A percentile compares a stretch with the other conserved stretches of the same genome.
phyloP scores from a whole-genome alignment of 2,888 invertebrate genomes.

The Nipponacmea schrenckii region DNA sequence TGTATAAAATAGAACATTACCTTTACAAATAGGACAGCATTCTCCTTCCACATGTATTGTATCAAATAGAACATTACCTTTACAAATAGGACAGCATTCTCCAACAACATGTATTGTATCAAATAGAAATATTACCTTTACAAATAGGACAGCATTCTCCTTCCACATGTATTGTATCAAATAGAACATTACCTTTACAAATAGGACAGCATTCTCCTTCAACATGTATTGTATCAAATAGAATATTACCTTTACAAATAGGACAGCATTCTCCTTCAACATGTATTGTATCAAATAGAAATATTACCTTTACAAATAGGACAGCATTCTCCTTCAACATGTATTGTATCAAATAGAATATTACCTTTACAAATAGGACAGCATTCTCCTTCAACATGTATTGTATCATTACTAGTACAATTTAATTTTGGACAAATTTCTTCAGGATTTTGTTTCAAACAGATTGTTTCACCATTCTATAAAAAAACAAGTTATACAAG shows the following conservation, averaged over 20 bases:
- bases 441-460: constrained; percentile 79
- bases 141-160: background rate
- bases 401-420: constrained; percentile 81
- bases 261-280: no score
- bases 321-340: background rate
- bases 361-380: constrained; percentile 90
- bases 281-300: no score
- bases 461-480: constrained; percentile 83
- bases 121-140: background rate
- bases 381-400: constrained; percentile 85
- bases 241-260: no score
- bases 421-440: constrained; percentile 81
- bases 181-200: background rate
- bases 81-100: no score
- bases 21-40: no score
- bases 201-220: no score
- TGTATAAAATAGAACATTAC: no score
- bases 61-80: no score
- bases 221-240: no score
- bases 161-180: background rate
- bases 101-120: no score
- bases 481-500: constrained; percentile 19
- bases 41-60: no score
- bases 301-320: no score
- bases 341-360: constrained; percentile 24